Evolutionary conservation across 2,113 vertebrate species (phyloP).

Genomic region (Silurus asotus): DNA sequence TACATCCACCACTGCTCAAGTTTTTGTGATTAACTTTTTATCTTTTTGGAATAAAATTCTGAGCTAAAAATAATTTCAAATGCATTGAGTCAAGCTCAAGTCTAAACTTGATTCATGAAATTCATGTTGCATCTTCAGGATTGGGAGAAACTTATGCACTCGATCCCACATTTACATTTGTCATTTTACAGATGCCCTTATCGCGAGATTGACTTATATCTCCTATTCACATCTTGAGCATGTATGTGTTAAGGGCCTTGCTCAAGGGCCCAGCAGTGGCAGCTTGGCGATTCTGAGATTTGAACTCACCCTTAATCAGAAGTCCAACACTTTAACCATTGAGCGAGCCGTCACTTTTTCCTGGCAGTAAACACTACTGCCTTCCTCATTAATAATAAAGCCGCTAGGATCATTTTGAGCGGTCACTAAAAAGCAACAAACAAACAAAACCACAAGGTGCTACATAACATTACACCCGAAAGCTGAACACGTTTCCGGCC

Average conservation of each 20-base stretch:
- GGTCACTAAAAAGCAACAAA: constrained; percentile 9
- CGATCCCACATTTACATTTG: constrained; percentile 50
- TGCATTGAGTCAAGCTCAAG: not conserved
- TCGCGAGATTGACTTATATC: too few species aligned
- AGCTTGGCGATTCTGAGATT: too few species aligned
- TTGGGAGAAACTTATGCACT: constrained; percentile 23
- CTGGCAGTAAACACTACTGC: constrained; percentile 56
- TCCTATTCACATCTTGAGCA: too few species aligned
- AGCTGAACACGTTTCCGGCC: constrained; percentile 28
- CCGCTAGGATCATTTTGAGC: constrained; percentile 2
- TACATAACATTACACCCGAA: constrained; percentile 30
- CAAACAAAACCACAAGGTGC: constrained; percentile 47
- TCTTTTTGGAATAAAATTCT: not conserved
- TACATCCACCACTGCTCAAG: not conserved
- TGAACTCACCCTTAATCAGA: too few species aligned
- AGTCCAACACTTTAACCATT: too few species aligned
- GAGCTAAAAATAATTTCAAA: not conserved
- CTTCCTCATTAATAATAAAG: constrained; percentile 54
- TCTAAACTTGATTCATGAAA: constrained; percentile 27
- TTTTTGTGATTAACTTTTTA: not conserved
- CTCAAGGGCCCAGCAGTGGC: too few species aligned
- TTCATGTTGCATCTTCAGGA: not conserved
- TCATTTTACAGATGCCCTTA: too few species aligned
- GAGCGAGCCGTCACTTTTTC: too few species aligned
- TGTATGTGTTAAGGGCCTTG: too few species aligned